phyloP scores from a whole-genome alignment of 2,113 vertebrate species.

The Octodon degus region DNA sequence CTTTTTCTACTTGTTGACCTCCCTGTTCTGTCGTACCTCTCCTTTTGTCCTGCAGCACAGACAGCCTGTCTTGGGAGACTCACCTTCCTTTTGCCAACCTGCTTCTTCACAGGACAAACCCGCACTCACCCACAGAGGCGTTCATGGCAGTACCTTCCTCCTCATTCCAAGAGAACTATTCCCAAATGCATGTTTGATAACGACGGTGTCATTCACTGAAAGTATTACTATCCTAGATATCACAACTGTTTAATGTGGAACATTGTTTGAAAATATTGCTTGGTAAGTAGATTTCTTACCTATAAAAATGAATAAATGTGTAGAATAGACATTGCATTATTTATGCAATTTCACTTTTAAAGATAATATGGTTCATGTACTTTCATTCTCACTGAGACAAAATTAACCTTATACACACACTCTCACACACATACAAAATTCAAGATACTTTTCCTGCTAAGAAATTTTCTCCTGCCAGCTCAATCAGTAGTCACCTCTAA shows the following conservation, averaged over 20 bases:
- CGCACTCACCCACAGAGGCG: background rate
- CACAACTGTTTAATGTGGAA: background rate
- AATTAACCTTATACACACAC: background rate
- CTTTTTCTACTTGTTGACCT: background rate
- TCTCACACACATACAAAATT: background rate
- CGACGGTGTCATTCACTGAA: background rate
- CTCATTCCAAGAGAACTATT: background rate
- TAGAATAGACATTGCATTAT: background rate
- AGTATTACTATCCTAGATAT: constrained; percentile 13
- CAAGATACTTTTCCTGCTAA: constrained; percentile 41
- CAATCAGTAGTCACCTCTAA: constrained; percentile 52
- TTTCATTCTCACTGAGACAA: constrained; percentile 30
- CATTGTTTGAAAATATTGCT: background rate
- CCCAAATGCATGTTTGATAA: background rate
- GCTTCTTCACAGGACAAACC: constrained; percentile 20
- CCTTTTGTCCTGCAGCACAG: no score
- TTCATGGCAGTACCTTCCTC: background rate
- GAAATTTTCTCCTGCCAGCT: constrained; percentile 47
- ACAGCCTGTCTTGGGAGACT: background rate
- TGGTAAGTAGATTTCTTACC: background rate
- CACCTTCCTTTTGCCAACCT: background rate
- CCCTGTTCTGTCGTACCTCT: background rate
- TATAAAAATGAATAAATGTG: background rate
- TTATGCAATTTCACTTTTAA: background rate
- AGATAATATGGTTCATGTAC: background rate